Percentiles rank a stretch among this genome's conserved stretches.
Evolutionary conservation across 2,113 vertebrate species (phyloP).

Genomic region (Sprattus sprattus): DNA sequence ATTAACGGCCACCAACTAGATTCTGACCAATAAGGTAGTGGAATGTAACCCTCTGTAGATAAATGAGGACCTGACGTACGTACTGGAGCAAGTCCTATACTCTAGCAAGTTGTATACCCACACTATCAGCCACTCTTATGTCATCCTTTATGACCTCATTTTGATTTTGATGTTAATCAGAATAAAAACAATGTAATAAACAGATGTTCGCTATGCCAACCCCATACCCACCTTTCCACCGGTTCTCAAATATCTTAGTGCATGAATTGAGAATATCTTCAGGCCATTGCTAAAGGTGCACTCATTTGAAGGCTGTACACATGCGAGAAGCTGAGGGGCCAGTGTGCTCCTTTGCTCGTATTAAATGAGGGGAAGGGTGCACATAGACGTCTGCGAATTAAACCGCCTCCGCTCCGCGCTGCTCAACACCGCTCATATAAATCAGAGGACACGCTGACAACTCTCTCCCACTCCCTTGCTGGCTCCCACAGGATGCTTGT

Average conservation of each 20-base stretch:
- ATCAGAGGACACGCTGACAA: slow-evolving; percentile 60
- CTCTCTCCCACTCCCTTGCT: slow-evolving; percentile 45
- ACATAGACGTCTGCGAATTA: neutral
- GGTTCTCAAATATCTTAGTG: neutral
- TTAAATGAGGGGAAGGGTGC: neutral
- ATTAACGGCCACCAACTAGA: no score
- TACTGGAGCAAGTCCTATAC: no score
- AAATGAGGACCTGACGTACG: no score
- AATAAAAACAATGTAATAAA: neutral
- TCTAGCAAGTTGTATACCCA: no score
- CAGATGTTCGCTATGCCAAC: neutral
- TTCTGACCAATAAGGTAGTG: no score
- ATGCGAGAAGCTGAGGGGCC: neutral
- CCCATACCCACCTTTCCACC: neutral
- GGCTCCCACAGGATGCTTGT: slow-evolving; percentile 41
- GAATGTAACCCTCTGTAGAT: no score
- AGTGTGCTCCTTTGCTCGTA: neutral
- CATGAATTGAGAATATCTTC: neutral
- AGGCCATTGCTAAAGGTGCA: neutral
- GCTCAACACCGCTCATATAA: slow-evolving; percentile 57
- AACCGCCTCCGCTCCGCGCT: slow-evolving; percentile 18
- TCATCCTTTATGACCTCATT: neutral
- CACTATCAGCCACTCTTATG: neutral
- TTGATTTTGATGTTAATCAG: neutral
- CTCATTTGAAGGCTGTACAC: neutral